These are phyloP conservation scores for Macaria notata DNA, from an alignment of 2,888 invertebrate genomes.

Conservation along the genomic window DNA sequence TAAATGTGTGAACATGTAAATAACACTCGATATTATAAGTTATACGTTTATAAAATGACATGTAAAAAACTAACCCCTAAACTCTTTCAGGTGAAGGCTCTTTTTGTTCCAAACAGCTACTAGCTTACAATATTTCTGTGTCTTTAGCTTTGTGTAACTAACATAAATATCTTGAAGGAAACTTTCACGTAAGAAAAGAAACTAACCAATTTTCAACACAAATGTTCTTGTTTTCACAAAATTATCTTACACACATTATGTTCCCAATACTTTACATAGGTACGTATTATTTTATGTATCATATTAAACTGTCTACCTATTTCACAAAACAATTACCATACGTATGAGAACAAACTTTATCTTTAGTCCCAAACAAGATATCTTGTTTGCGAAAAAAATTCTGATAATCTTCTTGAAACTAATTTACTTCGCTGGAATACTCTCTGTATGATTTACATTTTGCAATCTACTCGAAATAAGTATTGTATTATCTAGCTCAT, in stretches of 20 bases:
- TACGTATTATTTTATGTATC: too few species aligned
- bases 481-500: slow-evolving; percentile 7
- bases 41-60: slow-evolving; percentile 36
- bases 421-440: slow-evolving; percentile 1
- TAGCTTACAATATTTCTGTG: slow-evolving; percentile 65
- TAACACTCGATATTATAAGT: slow-evolving; percentile 18
- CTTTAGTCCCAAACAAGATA: background rate
- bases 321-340: too few species aligned
- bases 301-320: too few species aligned
- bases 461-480: slow-evolving; percentile 10
- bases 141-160: slow-evolving; percentile 74
- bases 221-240: too few species aligned
- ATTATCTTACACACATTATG: too few species aligned
- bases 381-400: background rate
- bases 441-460: slow-evolving; percentile 4
- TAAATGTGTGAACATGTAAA: slow-evolving; percentile 16
- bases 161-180: slow-evolving; percentile 54
- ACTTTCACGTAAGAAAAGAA: slow-evolving; percentile 41
- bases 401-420: slow-evolving; percentile 6
- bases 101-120: slow-evolving; percentile 46
- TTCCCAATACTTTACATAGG: too few species aligned
- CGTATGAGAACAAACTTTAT: too few species aligned
- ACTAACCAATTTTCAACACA: too few species aligned
- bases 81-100: slow-evolving; percentile 72
- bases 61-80: slow-evolving; percentile 44